Percentiles rank a stretch among this genome's conserved stretches.
Conservation (phyloP, 2,888 invertebrate species). For the Rhagonycha lutea region DNA sequence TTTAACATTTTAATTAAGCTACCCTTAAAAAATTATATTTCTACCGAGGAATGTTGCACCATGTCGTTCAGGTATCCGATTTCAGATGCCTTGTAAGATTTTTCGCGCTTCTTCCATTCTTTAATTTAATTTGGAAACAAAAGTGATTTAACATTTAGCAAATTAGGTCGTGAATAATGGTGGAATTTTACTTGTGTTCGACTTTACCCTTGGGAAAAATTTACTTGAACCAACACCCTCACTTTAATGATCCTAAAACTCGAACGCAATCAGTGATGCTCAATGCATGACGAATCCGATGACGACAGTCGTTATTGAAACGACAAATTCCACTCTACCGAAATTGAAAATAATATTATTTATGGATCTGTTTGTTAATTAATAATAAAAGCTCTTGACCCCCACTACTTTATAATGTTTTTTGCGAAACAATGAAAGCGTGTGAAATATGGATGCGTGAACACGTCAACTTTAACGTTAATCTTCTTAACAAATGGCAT, state of each 20-base stretch:
- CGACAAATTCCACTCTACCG: constrained; percentile 13
- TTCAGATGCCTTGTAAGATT: too few species aligned
- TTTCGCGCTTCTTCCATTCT: not conserved
- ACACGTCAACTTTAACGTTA: constrained; percentile 22
- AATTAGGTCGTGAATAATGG: not conserved
- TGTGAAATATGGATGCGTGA: constrained; percentile 27
- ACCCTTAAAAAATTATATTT: too few species aligned
- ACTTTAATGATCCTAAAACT: not conserved
- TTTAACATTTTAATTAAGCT: too few species aligned
- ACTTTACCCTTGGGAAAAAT: not conserved
- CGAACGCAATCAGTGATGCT: constrained; percentile 6
- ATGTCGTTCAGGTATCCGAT: too few species aligned
- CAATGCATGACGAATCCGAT: constrained; percentile 9
- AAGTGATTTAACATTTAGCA: not conserved
- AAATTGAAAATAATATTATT: constrained; percentile 18
- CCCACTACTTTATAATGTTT: not conserved
- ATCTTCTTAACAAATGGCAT: constrained; percentile 25
- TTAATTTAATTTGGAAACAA: not conserved
- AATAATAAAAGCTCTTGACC: constrained; percentile 17
- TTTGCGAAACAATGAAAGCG: constrained; percentile 20
- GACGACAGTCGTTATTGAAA: not conserved
- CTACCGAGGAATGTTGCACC: too few species aligned
- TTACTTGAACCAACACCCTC: not conserved
- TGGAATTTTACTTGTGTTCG: not conserved
- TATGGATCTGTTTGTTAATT: constrained; percentile 17